A percentile compares a stretch with the other conserved stretches of the same genome.
Conservation (phyloP, 1,140 invertebrate species). For the Saxidomus purpurata region DNA sequence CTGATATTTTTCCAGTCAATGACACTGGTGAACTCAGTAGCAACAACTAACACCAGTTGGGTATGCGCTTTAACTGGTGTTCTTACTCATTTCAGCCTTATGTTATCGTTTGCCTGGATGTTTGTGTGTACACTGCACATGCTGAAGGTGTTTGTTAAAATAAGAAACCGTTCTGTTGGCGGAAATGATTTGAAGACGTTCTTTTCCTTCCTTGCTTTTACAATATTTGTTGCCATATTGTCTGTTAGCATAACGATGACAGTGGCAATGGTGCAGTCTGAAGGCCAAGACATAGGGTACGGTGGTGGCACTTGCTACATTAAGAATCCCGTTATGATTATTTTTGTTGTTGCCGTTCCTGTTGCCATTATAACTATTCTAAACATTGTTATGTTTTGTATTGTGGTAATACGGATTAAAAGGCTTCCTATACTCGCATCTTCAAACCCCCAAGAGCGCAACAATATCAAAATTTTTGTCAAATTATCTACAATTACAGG, state of each 20-base stretch:
- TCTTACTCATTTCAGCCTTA: slow-evolving; percentile 95
- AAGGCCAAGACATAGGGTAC: slow-evolving; percentile 29
- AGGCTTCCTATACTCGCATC: not conserved
- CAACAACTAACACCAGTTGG: not conserved
- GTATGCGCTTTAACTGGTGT: slow-evolving; percentile 89
- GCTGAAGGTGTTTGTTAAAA: slow-evolving; percentile 87
- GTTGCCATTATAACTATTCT: slow-evolving; percentile 17
- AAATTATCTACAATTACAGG: slow-evolving; percentile 63
- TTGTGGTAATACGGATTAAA: slow-evolving; percentile 1
- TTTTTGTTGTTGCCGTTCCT: slow-evolving; percentile 33
- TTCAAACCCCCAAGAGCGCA: not conserved
- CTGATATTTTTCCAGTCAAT: not conserved
- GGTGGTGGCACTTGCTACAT: slow-evolving; percentile 44
- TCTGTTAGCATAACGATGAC: not conserved
- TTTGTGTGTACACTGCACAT: slow-evolving; percentile 93
- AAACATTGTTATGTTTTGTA: slow-evolving; percentile 40
- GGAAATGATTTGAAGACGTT: not conserved
- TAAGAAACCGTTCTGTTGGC: not conserved
- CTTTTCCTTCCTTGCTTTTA: not conserved
- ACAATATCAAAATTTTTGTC: slow-evolving; percentile 31
- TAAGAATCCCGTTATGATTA: not conserved
- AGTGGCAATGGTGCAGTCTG: not conserved
- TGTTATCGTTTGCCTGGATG: slow-evolving; percentile 97
- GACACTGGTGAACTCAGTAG: slow-evolving; percentile 65
- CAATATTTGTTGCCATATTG: not conserved